phyloP scores from a whole-genome alignment of 1,140 invertebrate genomes.

The Glomeris maerens region DNA sequence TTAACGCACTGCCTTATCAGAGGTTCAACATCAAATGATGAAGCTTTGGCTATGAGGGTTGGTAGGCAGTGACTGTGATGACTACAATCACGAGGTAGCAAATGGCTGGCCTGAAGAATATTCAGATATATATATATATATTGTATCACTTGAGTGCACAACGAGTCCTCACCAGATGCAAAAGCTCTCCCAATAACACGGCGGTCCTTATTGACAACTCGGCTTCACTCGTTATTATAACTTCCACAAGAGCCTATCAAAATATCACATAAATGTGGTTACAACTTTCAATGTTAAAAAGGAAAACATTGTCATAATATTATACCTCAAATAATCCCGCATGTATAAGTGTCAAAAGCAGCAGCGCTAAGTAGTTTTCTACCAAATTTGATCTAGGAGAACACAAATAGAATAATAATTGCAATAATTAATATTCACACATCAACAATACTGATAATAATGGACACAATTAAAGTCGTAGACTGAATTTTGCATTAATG shows the following conservation, averaged over 20 bases:
- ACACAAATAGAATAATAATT: constrained; percentile 15
- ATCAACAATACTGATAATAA: background rate
- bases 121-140: background rate
- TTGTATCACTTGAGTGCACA: background rate
- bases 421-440: constrained; percentile 1
- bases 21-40: constrained; percentile 28
- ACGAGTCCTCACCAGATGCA: constrained; percentile 57
- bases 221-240: constrained; percentile 72
- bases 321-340: constrained; percentile 58
- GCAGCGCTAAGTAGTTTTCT: constrained; percentile 75
- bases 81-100: constrained; percentile 69
- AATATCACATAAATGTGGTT: constrained; percentile 3
- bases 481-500: too few relatives aligned
- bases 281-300: background rate
- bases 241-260: constrained; percentile 63
- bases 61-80: constrained; percentile 66
- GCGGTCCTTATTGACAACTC: constrained; percentile 79
- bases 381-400: constrained; percentile 64
- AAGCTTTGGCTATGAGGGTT: constrained; percentile 58
- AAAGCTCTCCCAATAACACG: constrained; percentile 68
- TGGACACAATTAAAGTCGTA: too few relatives aligned
- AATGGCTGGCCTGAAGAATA: constrained; percentile 38
- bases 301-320: background rate
- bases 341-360: constrained; percentile 74
- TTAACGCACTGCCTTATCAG: constrained; percentile 28